Conservation (phyloP, 2,888 invertebrate genomes). For the Drosophila kanekoi region DNA sequence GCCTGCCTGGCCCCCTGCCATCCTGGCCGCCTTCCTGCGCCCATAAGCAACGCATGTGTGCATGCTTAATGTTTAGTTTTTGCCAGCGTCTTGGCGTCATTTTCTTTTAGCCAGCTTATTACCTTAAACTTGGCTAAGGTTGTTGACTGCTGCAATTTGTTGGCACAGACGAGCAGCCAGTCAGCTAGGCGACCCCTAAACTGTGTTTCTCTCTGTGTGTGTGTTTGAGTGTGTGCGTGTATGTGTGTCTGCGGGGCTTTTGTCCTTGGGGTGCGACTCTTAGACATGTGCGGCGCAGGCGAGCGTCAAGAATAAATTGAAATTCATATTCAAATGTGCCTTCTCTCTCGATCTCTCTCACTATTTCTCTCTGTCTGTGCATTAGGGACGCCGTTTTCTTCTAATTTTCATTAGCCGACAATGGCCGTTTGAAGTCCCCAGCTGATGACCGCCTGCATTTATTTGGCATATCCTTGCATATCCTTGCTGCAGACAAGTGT, state of each 20-base stretch:
- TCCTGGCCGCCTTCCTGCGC: slow-evolving; percentile 6
- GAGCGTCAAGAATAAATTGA: slow-evolving; percentile 61
- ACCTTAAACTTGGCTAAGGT: slow-evolving; percentile 77
- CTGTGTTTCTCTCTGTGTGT: slow-evolving; percentile 6
- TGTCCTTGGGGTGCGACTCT: slow-evolving; percentile 66
- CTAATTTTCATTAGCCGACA: slow-evolving; percentile 73
- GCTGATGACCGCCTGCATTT: slow-evolving; percentile 41
- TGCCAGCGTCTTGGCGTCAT: slow-evolving; percentile 54
- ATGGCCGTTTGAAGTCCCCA: slow-evolving; percentile 56
- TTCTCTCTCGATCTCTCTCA: neutral
- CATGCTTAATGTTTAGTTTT: slow-evolving; percentile 60
- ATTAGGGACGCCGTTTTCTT: slow-evolving; percentile 64
- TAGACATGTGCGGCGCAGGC: slow-evolving; percentile 65
- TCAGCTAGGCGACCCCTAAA: slow-evolving; percentile 53
- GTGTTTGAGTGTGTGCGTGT: slow-evolving; percentile 10
- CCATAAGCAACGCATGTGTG: slow-evolving; percentile 36
- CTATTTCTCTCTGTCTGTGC: slow-evolving; percentile 31
- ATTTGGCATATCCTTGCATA: slow-evolving; percentile 21
- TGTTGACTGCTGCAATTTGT: slow-evolving; percentile 77
- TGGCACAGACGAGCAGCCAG: slow-evolving; percentile 42
- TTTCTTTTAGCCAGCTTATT: slow-evolving; percentile 60
- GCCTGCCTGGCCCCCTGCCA: neutral
- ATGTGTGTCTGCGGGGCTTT: slow-evolving; percentile 18
- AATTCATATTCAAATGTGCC: slow-evolving; percentile 73
- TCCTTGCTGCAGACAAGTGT: slow-evolving; percentile 54